Conservation (phyloP, 1,140 invertebrate genomes). For the Helicoverpa zea region DNA sequence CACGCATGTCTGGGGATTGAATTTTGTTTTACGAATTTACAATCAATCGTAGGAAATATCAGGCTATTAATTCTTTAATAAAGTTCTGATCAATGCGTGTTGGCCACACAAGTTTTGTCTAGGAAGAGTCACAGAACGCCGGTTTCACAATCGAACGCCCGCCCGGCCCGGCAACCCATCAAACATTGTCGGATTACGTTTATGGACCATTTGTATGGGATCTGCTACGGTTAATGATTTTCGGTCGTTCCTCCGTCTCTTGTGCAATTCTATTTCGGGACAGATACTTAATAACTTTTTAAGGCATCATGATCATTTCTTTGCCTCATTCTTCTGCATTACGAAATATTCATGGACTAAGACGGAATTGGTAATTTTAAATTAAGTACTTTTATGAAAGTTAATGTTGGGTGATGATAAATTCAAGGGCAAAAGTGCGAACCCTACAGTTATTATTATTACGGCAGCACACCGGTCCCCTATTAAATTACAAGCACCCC, state of each 20-base stretch:
- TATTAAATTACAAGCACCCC: slow-evolving; percentile 57
- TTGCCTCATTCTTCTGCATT: not conserved
- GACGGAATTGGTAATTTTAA: not conserved
- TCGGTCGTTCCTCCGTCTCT: slow-evolving; percentile 64
- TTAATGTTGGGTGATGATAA: slow-evolving; percentile 31
- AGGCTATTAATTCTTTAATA: not conserved
- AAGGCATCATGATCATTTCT: slow-evolving; percentile 26
- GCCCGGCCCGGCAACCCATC: slow-evolving; percentile 62
- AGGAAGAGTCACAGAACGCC: slow-evolving; percentile 40
- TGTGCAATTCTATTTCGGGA: slow-evolving; percentile 73
- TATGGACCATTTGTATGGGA: slow-evolving; percentile 79
- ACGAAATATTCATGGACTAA: not conserved
- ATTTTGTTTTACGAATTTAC: slow-evolving; percentile 1
- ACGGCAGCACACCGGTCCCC: slow-evolving; percentile 54
- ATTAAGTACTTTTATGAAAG: slow-evolving; percentile 2
- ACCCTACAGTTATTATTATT: slow-evolving; percentile 56
- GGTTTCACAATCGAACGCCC: slow-evolving; percentile 64
- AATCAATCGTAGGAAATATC: slow-evolving; percentile 3
- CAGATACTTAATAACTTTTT: slow-evolving; percentile 67
- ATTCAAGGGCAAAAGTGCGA: slow-evolving; percentile 42
- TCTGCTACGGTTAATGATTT: slow-evolving; percentile 80
- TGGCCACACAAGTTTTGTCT: slow-evolving; percentile 34
- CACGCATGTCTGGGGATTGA: not conserved
- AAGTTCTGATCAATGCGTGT: not conserved
- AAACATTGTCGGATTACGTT: slow-evolving; percentile 80